These are phyloP conservation scores for Zootoca vivipara DNA, from an alignment of 2,113 vertebrate genomes.

Conservation along the genomic window DNA sequence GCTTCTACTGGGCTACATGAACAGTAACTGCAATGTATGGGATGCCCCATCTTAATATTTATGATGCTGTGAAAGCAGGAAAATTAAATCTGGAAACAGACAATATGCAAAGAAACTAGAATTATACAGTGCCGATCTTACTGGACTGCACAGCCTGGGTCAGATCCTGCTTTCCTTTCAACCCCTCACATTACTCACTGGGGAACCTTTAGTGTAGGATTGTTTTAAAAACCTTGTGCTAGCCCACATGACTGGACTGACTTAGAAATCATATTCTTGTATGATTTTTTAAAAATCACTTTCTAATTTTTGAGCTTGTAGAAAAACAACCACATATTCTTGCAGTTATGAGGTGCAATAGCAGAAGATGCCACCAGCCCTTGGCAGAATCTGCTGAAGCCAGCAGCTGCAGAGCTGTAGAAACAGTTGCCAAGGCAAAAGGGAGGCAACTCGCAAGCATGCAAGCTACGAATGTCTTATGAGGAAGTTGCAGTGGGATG, in stretches of 20 bases:
- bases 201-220: neutral
- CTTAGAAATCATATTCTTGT: neutral
- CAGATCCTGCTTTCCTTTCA: too few relatives aligned
- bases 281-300: neutral
- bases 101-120: neutral
- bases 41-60: neutral
- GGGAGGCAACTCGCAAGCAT: neutral
- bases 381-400: neutral
- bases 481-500: neutral
- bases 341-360: neutral
- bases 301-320: neutral
- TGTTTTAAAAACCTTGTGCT: neutral
- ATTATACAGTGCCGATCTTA: neutral
- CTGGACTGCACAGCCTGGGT: neutral
- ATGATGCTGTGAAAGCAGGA: constrained; percentile 7
- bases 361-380: neutral
- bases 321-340: neutral
- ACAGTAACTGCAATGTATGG: neutral
- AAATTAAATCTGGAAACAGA: neutral
- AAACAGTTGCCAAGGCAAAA: neutral
- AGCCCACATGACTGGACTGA: neutral
- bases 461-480: neutral
- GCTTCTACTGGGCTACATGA: neutral
- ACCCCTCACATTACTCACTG: neutral
- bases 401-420: neutral